phyloP scores from a whole-genome alignment of 2,797 vertebrate genomes.

The Pipistrellus nathusii region DNA sequence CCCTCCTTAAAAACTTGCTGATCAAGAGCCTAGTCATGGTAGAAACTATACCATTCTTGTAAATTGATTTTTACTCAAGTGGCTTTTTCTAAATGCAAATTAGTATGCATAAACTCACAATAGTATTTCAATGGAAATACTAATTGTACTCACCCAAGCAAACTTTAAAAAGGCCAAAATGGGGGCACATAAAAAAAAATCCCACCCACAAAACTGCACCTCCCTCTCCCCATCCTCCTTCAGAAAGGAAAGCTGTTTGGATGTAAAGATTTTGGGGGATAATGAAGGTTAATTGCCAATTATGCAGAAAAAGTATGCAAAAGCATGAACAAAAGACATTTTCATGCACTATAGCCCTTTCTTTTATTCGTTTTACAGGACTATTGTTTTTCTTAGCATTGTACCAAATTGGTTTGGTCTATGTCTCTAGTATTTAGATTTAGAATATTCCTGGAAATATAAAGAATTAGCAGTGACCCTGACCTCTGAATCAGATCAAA shows the following conservation, averaged over 20 bases:
- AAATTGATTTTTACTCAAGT: slow-evolving; percentile 41
- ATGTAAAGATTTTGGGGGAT: slow-evolving; percentile 64
- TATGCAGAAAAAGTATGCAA: slow-evolving; percentile 64
- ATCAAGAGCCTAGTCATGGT: neutral
- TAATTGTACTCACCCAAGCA: neutral
- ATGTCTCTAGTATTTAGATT: slow-evolving; percentile 66
- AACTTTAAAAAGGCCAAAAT: slow-evolving; percentile 38
- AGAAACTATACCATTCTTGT: neutral
- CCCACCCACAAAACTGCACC: neutral
- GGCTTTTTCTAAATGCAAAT: neutral
- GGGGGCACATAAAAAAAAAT: neutral
- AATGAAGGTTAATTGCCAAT: slow-evolving; percentile 79
- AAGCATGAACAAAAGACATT: slow-evolving; percentile 67
- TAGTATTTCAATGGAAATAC: neutral
- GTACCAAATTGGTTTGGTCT: slow-evolving; percentile 60
- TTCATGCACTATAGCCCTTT: slow-evolving; percentile 69
- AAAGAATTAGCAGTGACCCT: slow-evolving; percentile 55
- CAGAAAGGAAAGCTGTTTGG: slow-evolving; percentile 10
- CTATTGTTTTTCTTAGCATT: slow-evolving; percentile 47
- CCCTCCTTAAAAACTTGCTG: neutral
- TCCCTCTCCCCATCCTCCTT: neutral
- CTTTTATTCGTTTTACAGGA: slow-evolving; percentile 36
- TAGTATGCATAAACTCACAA: neutral
- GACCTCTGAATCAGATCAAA: slow-evolving; percentile 33
- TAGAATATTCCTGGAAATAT: slow-evolving; percentile 55